phyloP scores from a whole-genome alignment of 2,888 invertebrate genomes.

The Rhaphigaster nebulosa region DNA sequence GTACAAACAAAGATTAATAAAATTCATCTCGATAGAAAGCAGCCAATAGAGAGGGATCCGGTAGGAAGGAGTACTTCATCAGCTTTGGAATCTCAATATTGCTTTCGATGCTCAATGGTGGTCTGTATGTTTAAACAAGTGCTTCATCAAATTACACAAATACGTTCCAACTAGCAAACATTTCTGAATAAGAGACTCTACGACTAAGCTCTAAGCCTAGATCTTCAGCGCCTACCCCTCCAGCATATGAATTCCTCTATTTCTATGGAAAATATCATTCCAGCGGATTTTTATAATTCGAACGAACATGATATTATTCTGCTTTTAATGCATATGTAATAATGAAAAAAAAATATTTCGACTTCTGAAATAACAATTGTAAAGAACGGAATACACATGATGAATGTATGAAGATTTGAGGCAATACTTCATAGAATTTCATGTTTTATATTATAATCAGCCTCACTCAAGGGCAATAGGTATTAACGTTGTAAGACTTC shows the following conservation, averaged over 20 bases:
- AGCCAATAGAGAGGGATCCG: neutral
- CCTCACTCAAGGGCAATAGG: too few relatives aligned
- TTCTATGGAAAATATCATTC: neutral
- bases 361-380: too few relatives aligned
- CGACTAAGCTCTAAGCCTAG: neutral
- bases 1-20: neutral
- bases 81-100: neutral
- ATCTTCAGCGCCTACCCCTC: neutral
- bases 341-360: too few relatives aligned
- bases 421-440: too few relatives aligned
- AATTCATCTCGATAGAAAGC: neutral
- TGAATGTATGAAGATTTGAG: too few relatives aligned
- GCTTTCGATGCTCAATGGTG: neutral
- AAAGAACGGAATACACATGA: too few relatives aligned
- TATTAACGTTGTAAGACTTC: too few relatives aligned
- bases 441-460: too few relatives aligned
- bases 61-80: neutral
- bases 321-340: too few relatives aligned
- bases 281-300: neutral
- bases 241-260: neutral
- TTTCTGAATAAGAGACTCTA: neutral
- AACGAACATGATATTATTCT: neutral
- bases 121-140: neutral
- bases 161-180: neutral
- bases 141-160: neutral